Percentiles rank a stretch among this genome's conserved stretches.
Evolutionary conservation across 2,797 vertebrate genomes (phyloP).

Genomic region (Dryobates pubescens): DNA sequence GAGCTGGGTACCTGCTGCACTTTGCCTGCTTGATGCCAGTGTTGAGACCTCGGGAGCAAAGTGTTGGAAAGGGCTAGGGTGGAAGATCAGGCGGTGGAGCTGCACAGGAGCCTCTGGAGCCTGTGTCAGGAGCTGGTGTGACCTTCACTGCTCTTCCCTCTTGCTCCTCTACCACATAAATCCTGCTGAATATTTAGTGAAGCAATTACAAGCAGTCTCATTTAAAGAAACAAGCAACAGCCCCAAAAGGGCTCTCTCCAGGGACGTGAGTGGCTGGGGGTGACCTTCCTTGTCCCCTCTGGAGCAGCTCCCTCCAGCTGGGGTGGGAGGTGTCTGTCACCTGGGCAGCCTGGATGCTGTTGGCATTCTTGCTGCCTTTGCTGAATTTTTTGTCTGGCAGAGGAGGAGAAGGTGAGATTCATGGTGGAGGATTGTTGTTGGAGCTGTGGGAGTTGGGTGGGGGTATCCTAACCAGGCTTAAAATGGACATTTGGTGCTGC

Average conservation of each 20-base stretch:
- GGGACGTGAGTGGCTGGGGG: neutral
- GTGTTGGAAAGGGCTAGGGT: neutral
- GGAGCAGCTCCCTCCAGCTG: neutral
- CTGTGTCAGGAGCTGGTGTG: neutral
- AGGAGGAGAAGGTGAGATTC: neutral
- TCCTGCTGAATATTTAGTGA: slow-evolving; percentile 65
- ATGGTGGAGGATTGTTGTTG: neutral
- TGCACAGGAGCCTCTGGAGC: neutral
- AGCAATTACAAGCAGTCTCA: slow-evolving; percentile 58
- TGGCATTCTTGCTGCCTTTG: neutral
- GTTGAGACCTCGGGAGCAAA: neutral
- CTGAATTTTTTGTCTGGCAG: neutral
- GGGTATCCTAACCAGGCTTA: neutral
- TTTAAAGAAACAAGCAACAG: slow-evolving; percentile 55
- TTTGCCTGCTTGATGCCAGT: neutral
- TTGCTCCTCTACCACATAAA: slow-evolving; percentile 54
- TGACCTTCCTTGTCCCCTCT: slow-evolving; percentile 41
- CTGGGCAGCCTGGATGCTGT: neutral
- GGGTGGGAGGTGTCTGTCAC: neutral
- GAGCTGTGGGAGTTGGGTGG: neutral
- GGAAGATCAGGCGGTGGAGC: neutral
- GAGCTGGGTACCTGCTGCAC: fast-evolving
- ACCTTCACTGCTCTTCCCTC: slow-evolving; percentile 52
- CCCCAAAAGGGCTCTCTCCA: neutral
- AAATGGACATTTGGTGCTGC: neutral